phyloP scores from a whole-genome alignment of 2,888 invertebrate genomes.

The Drosophila rubida region DNA sequence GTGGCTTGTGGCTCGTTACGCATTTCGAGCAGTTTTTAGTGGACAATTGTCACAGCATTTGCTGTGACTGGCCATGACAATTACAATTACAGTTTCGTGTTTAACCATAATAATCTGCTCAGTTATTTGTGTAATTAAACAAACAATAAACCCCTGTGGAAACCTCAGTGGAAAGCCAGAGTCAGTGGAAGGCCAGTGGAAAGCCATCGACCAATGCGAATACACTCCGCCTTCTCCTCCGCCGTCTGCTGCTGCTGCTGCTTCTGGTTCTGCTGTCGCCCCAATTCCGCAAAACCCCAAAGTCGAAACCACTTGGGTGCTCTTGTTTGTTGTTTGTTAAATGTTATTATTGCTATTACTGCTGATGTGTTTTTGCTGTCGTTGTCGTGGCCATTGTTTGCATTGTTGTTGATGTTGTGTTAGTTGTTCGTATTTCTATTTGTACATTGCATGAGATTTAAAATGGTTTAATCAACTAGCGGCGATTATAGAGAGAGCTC shows the following conservation, averaged over 20 bases:
- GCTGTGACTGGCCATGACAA: constrained; percentile 62
- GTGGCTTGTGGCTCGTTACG: neutral
- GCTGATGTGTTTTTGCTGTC: constrained; percentile 38
- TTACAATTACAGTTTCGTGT: constrained; percentile 71
- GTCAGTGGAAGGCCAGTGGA: constrained; percentile 28
- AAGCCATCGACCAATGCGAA: constrained; percentile 10
- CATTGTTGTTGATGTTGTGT: constrained; percentile 17
- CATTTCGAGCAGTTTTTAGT: constrained; percentile 11
- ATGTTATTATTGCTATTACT: constrained; percentile 47
- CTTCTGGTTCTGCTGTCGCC: neutral
- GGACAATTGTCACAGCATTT: constrained; percentile 65
- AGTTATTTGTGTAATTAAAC: constrained; percentile 76
- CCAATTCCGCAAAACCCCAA: constrained; percentile 32
- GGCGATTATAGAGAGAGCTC: constrained; percentile 1
- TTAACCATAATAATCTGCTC: constrained; percentile 77
- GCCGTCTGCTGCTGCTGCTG: neutral
- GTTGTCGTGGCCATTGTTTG: neutral
- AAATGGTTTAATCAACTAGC: constrained; percentile 71
- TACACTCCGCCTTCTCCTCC: neutral
- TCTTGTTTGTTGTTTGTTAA: constrained; percentile 51
- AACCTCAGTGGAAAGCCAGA: constrained; percentile 37
- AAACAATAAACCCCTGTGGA: constrained; percentile 61
- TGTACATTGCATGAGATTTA: constrained; percentile 56
- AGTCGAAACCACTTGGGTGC: constrained; percentile 52
- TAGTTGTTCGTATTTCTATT: constrained; percentile 17